Percentiles rank a stretch among this genome's conserved stretches.
phyloP scores from a whole-genome alignment of 1,140 invertebrate genomes.

The Hycleus cichorii region DNA sequence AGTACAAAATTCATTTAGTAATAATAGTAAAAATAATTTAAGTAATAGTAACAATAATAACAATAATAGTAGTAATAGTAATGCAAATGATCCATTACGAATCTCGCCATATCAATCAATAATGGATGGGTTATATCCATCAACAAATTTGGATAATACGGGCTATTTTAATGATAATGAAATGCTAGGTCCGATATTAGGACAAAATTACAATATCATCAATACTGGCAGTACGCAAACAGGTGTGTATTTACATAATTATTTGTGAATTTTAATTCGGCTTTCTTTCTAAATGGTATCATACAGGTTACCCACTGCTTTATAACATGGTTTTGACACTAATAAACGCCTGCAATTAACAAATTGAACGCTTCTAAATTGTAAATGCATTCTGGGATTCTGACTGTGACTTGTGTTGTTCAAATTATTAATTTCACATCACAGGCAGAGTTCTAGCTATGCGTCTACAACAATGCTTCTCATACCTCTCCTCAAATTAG shows the following conservation, averaged over 20 bases:
- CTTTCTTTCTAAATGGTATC: no score
- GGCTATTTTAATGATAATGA: constrained; percentile 15
- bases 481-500: background rate
- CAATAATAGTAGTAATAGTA: no score
- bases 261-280: background rate
- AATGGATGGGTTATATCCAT: constrained; percentile 3
- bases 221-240: constrained; percentile 6
- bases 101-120: constrained; percentile 11
- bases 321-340: no score
- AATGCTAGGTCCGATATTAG: constrained; percentile 20
- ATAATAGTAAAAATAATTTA: background rate
- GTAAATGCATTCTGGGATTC: constrained; percentile 60
- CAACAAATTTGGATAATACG: constrained; percentile 3
- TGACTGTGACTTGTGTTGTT: constrained; percentile 66
- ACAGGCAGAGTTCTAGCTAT: constrained; percentile 89
- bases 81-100: constrained; percentile 8
- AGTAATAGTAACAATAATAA: no score
- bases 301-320: no score
- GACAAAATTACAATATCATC: constrained; percentile 9
- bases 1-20: constrained; percentile 14
- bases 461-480: constrained; percentile 42
- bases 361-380: no score
- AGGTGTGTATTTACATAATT: background rate
- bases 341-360: no score
- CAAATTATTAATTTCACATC: constrained; percentile 57